Base-by-base conservation (phyloP, 2,113 vertebrate genomes). In the Noctilio leporinus region DNA sequence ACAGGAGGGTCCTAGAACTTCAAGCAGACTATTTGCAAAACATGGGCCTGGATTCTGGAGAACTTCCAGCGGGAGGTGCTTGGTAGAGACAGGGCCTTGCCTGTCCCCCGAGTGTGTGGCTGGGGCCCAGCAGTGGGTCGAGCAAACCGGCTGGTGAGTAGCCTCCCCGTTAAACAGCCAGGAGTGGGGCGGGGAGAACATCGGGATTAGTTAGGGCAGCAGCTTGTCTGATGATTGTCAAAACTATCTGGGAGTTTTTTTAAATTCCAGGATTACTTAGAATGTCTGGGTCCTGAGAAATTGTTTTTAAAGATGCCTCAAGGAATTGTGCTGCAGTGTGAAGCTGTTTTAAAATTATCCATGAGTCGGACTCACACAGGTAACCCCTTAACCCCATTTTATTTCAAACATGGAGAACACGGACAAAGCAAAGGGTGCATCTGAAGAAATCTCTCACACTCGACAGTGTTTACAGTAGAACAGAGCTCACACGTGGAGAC, bases 371-470 rank as follows among this genome's bases (percentile, higher is more conserved):
- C 10, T 45, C 96, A 96, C 95, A 96, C 70, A 94, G 97, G 97
- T 83, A 83, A 96, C 95, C 89, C 97, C 87, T 93, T 97, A 96
- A 76, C 96, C 97, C 89, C 92, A 30, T 33, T 97, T 94, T 98
- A 97, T 70, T 96, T 95, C 95, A 93, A 75, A 93, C 70, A 86
- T 30, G 89, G 96, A 87, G 93, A 88, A 72, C 30, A 62, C 30
- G 15, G 43, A 96, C 67, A 89, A 93, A 84, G 98, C 93, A 65
- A 87, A 97, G 95, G 96, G 89, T 94, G 95, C 94, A 22, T 70
- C 49, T 95, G 92, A 95, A 88, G 94, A 91, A 43, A 59, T 30
- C 91, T 89, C 95, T 85, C 30, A 55, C 47, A 51, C 53, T 16
- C 1, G 26, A 0, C 67, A 0, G 26, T 6, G 33, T 73, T 93